Base-by-base conservation (phyloP, 2,888 invertebrate species). In the Harpalus rufipes region DNA sequence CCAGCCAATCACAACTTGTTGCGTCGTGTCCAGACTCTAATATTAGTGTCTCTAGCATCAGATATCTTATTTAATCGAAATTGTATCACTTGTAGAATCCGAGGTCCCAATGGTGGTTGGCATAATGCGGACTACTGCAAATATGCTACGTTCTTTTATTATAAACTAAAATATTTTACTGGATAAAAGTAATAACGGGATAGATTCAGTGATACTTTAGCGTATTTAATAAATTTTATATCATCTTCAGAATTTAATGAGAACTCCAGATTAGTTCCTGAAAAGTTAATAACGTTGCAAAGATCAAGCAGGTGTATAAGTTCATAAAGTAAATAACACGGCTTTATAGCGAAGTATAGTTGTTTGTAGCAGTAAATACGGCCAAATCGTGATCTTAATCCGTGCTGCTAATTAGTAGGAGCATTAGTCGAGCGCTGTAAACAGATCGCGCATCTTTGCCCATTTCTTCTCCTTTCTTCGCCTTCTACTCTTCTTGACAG, bases 391-490 rank as follows among this genome's bases (percentile, higher is more conserved):
- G 87, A 87, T 87, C 86, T 85, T 86, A 86, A 87, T 87, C 85
- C 87, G 86, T 84, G 41, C 85, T 86, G 86, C 87, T 87, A 87
- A 87, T 87, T 87, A 87, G 87, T 84, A 74, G 72, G 72, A 74
- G 86, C 86, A 87, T 86, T 87, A 86, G 87, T 86, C 86, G 86
- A 82, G 86, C 82, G 86, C 82, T 86, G 86, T 87, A 87, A 87
- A 87, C 86, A 87, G 85, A 86, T 87, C 86, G 86, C 72, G 82
- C 82, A 82, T 72, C 72, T 72, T 21, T 74, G 25, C 68, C 18
- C 72, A 74, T 10, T 44, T 44, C 21, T 44, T 44, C 18, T 74
- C 10, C 16, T 74, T 74, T 74, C 72, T 44, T 74, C 72, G 18
- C 68, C 39, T 39, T 12, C 14, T 7, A 0, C 25, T n/a, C 7